phyloP scores from a whole-genome alignment of 2,113 vertebrate species.

The Onychorhynchus coronatus region DNA sequence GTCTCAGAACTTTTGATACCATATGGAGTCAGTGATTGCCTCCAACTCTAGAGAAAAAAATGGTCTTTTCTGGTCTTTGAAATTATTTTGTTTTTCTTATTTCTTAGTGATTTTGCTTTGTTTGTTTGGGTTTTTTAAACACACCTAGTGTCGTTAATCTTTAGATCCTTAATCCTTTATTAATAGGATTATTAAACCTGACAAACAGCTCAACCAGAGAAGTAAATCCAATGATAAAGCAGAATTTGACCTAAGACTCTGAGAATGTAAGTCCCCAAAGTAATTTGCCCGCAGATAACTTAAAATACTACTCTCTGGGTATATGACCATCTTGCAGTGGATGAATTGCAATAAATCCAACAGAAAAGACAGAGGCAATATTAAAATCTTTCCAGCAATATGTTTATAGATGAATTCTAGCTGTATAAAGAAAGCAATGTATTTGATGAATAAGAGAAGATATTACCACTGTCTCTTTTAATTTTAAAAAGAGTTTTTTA shows the following conservation, averaged over 20 bases:
- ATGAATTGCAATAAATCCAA: neutral
- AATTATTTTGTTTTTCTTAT: neutral
- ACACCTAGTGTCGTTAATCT: neutral
- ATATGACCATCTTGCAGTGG: neutral
- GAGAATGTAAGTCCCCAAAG: neutral
- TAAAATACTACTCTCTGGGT: neutral
- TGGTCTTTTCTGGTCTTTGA: fast-evolving
- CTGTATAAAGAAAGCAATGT: neutral
- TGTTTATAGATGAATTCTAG: neutral
- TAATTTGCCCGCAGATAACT: neutral
- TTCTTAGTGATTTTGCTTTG: neutral
- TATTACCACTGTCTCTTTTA: neutral
- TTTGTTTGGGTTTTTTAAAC: neutral
- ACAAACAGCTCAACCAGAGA: neutral
- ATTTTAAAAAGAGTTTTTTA: neutral
- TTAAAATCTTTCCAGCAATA: neutral
- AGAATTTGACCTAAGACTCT: neutral
- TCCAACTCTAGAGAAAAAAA: neutral
- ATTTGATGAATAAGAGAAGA: neutral
- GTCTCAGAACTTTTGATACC: neutral
- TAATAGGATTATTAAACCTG: neutral
- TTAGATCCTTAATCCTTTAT: neutral
- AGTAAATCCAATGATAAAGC: neutral
- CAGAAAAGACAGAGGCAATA: neutral
- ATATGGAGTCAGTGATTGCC: neutral